Conservation (phyloP, 2,888 invertebrate species). For the Phalangium opilio region DNA sequence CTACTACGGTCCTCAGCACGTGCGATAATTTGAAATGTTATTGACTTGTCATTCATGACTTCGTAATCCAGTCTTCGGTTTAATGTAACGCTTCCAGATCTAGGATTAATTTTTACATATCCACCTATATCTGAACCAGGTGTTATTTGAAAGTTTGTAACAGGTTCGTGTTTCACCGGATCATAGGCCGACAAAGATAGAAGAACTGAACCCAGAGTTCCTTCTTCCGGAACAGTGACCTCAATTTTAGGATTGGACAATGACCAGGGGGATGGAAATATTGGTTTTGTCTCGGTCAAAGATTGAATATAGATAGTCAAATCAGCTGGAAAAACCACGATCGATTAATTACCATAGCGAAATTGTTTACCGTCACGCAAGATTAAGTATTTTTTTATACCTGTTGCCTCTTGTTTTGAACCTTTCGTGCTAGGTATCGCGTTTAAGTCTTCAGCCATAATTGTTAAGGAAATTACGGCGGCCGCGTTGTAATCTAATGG, state of each 20-base stretch:
- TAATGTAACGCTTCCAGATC: conserved; percentile 51
- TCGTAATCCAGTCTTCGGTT: conserved; percentile 64
- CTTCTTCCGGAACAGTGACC: conserved; percentile 55
- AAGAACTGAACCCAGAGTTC: conserved; percentile 54
- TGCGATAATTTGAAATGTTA: conserved; percentile 36
- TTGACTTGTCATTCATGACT: conserved; percentile 39
- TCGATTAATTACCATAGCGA: too few species aligned
- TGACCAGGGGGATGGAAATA: conserved; percentile 56
- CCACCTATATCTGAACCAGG: conserved; percentile 23
- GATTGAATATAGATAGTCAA: conserved; percentile 63
- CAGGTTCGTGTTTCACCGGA: conserved; percentile 21
- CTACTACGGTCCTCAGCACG: conserved; percentile 30
- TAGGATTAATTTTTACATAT: conserved; percentile 35
- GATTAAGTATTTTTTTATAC: conserved; percentile 4
- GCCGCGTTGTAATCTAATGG: conserved; percentile 54
- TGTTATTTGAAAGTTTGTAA: conserved; percentile 23
- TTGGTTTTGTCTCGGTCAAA: conserved; percentile 56
- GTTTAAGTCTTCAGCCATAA: conserved; percentile 52
- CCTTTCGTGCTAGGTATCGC: conserved; percentile 37
- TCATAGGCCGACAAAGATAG: conserved; percentile 35
- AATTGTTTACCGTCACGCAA: too few species aligned
- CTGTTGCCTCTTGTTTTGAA: conserved; percentile 11
- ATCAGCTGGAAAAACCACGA: conserved; percentile 40
- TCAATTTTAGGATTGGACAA: conserved; percentile 49
- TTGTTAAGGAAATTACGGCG: conserved; percentile 54